These are phyloP conservation scores for Tiliacea citrago DNA, from an alignment of 2,888 invertebrate species.

Conservation along the genomic window DNA sequence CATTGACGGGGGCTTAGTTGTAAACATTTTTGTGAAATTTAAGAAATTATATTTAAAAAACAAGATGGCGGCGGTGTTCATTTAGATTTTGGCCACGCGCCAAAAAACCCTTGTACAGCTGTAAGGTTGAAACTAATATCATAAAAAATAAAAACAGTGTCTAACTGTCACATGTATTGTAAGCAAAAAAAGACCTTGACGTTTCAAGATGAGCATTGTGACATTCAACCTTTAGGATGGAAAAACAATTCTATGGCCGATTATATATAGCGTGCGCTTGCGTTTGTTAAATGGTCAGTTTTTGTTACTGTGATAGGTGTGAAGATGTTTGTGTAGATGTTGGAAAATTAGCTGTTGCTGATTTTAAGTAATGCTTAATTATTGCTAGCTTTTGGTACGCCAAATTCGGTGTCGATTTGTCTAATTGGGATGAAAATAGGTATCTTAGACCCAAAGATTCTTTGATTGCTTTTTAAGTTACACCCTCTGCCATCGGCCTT, in stretches of 20 bases:
- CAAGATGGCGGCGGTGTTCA: not conserved
- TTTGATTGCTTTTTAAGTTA: not conserved
- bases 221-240: not conserved
- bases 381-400: not conserved
- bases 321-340: not conserved
- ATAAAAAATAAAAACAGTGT: not conserved
- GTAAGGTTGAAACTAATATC: not conserved
- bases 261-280: not conserved
- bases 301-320: not conserved
- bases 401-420: not conserved
- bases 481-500: no score
- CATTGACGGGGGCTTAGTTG: not conserved
- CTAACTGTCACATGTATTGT: not conserved
- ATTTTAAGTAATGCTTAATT: not conserved
- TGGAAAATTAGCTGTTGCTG: not conserved
- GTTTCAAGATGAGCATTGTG: not conserved
- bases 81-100: not conserved
- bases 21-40: not conserved
- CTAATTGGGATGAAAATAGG: no score
- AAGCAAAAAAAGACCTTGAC: not conserved
- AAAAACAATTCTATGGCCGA: not conserved
- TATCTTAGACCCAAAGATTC: not conserved
- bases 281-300: not conserved
- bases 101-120: not conserved
- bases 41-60: not conserved